Evolutionary conservation across 1,140 invertebrate species (phyloP), one percentile per base, ranked within the genome.

Genomic region (Bombus affinis): DNA sequence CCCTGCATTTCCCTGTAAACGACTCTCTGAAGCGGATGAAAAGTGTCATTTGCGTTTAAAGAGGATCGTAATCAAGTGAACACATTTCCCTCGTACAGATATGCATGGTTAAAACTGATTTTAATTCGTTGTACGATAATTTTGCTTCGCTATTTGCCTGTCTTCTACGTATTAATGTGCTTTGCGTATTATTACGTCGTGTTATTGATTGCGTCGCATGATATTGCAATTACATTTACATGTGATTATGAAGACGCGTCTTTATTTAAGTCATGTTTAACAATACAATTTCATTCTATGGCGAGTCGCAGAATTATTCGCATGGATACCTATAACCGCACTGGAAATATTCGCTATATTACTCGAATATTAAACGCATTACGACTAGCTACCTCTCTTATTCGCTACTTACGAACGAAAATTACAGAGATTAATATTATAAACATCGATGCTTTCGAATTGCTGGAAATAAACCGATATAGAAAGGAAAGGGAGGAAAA

Each of bases 181-280:
- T 44, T 32, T 15, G 39, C 71, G 71, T 73, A 73, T 73, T 73
- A 73, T 47, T 73, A 28, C 39, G 47, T 44, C 13, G n/a, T 73
- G 28, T 47, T 73, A 73, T 73, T 32, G 72, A 73, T 73, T 47
- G n/a, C n/a, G n/a, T 35, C 72, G 72, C 8, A 32, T 32, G 72
- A 44, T 47, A 47, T n/a, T 32, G 72, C 15, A 73, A 32, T 47
- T 47, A 47, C 72, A 73, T 73, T 73, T 73, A 47, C 72, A 73
- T 47, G 28, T 47, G 39, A 73, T 47, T 47, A 47, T 73, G 13
- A 42, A 32, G 8, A 10, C n/a, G 28, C 42, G 39, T 47, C 72
- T 73, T 73, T 47, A 72, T 72, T 44, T 42, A 42, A 72, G 39
- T 37, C 37, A 28, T 3, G 59, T n/a, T 62, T 28, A 28, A 59